These are phyloP conservation scores for Drosophila leonis DNA, from an alignment of 2,888 invertebrate genomes.

Conservation along the genomic window DNA sequence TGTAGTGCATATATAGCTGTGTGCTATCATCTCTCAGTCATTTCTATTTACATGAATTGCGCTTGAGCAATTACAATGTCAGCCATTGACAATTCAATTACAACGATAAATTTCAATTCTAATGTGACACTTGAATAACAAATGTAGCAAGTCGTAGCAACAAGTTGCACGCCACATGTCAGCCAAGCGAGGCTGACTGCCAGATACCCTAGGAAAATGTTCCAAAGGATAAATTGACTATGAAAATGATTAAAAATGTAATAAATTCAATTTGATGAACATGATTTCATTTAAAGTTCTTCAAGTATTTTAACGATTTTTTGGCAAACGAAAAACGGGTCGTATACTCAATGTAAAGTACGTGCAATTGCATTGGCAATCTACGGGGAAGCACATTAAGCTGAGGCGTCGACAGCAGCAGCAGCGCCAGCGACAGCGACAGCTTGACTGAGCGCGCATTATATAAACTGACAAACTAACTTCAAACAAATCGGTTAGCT, in stretches of 20 bases:
- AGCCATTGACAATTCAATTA: conserved; percentile 73
- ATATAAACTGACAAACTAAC: conserved; percentile 57
- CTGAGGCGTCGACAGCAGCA: background rate
- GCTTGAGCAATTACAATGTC: conserved; percentile 68
- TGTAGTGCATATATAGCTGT: background rate
- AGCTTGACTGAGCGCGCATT: conserved; percentile 27
- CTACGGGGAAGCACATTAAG: conserved; percentile 41
- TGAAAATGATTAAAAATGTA: no score
- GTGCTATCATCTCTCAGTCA: conserved; percentile 53
- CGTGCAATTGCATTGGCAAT: conserved; percentile 20
- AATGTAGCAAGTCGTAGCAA: conserved; percentile 28
- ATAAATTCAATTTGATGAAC: background rate
- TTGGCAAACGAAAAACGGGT: conserved; percentile 2
- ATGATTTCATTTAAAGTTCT: background rate
- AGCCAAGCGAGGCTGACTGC: conserved; percentile 3
- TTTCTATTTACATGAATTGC: conserved; percentile 72
- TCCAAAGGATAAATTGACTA: no score
- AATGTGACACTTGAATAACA: conserved; percentile 66
- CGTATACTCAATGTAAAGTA: conserved; percentile 11
- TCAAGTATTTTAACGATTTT: background rate
- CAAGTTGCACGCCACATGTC: conserved; percentile 5
- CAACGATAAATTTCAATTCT: conserved; percentile 68
- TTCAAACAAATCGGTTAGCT: conserved; percentile 30
- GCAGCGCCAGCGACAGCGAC: conserved; percentile 1
- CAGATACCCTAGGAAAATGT: conserved; percentile 29